Percentiles rank a stretch among this genome's conserved stretches.
These are phyloP conservation scores for Microcaecilia unicolor DNA, from an alignment of 2,797 vertebrate genomes.

Conservation along the genomic window DNA sequence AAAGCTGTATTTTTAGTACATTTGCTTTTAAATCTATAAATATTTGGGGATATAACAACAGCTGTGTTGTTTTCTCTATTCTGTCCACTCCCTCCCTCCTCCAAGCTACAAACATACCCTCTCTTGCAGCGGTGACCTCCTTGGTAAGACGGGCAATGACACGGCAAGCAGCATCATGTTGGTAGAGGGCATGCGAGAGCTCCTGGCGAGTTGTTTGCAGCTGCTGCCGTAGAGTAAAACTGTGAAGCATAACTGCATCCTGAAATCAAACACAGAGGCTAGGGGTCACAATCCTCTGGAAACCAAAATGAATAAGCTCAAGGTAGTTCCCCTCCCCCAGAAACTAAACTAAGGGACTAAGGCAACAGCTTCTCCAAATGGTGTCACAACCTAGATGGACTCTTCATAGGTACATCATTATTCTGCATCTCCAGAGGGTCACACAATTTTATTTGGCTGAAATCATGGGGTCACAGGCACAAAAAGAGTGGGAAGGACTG, in stretches of 20 bases:
- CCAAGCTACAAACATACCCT: constrained; percentile 56
- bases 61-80: neutral
- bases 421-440: too few relatives aligned
- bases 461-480: too few relatives aligned
- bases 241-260: constrained; percentile 97
- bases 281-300: neutral
- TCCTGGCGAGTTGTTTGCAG: constrained; percentile 95
- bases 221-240: constrained; percentile 92
- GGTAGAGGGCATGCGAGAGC: constrained; percentile 90
- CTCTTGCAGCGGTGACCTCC: constrained; percentile 94
- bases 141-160: constrained; percentile 97
- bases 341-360: neutral
- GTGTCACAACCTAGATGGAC: too few relatives aligned
- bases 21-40: too few relatives aligned
- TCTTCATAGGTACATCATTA: too few relatives aligned
- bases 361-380: too few relatives aligned
- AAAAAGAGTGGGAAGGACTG: too few relatives aligned
- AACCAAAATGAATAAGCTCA: neutral
- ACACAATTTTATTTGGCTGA: too few relatives aligned
- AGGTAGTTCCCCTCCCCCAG: neutral
- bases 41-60: too few relatives aligned
- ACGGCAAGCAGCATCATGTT: constrained; percentile 90
- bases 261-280: constrained; percentile 10
- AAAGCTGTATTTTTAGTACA: too few relatives aligned
- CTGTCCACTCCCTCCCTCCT: accelerated